phyloP scores from a whole-genome alignment of 2,113 vertebrate genomes.

The Pachycephala philippinensis region DNA sequence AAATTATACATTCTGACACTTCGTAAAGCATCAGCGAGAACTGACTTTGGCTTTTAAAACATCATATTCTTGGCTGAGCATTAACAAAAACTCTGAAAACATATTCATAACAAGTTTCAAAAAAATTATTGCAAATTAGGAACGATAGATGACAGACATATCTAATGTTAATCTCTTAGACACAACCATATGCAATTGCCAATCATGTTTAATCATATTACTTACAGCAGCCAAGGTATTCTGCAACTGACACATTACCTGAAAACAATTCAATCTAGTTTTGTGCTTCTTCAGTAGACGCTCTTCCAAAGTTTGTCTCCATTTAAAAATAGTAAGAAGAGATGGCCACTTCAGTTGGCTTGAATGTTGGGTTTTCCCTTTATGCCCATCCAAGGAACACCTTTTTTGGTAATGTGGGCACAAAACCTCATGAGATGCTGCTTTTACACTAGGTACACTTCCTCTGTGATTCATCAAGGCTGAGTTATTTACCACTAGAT shows the following conservation, averaged over 20 bases:
- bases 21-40: neutral
- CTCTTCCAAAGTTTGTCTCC: conserved; percentile 68
- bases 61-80: neutral
- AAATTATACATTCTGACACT: neutral
- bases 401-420: conserved; percentile 56
- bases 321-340: conserved; percentile 67
- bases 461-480: conserved; percentile 59
- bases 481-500: conserved; percentile 31
- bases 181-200: neutral
- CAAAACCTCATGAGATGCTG: neutral
- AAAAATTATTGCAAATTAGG: neutral
- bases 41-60: neutral
- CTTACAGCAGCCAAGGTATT: neutral
- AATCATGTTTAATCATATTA: neutral
- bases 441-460: conserved; percentile 62
- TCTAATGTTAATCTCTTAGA: neutral
- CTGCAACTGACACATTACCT: conserved; percentile 58
- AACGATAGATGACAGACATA: neutral
- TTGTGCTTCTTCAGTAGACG: conserved; percentile 65
- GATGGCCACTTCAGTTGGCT: conserved; percentile 68
- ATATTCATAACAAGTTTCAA: neutral
- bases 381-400: conserved; percentile 59
- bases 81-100: neutral
- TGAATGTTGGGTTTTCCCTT: conserved; percentile 43
- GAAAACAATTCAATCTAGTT: conserved; percentile 54